Evolutionary conservation across 2,888 invertebrate genomes (phyloP).

Genomic region (Choreutis nemorana): DNA sequence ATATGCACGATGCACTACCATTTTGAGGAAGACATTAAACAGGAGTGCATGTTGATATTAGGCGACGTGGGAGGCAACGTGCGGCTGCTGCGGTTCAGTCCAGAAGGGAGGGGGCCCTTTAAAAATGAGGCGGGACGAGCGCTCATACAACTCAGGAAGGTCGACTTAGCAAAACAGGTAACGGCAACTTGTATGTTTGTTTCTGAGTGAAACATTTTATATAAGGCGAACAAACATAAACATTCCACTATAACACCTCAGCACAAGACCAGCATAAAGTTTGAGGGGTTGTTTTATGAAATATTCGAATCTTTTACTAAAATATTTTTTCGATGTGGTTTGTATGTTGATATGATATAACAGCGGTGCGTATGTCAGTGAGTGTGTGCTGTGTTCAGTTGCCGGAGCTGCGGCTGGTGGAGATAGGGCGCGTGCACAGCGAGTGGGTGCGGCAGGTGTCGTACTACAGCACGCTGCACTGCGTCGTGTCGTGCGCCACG

Average conservation of each 20-base stretch:
- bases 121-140: constrained; percentile 72
- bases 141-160: constrained; percentile 65
- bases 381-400: no score
- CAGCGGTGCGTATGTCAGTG: no score
- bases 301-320: no score
- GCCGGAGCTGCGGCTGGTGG: constrained; percentile 55
- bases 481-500: constrained; percentile 74
- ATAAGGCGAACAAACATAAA: no score
- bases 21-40: constrained; percentile 61
- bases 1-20: constrained; percentile 66
- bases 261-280: no score
- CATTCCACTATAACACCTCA: no score
- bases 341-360: no score
- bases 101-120: constrained; percentile 73
- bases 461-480: constrained; percentile 71
- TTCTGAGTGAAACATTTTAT: background rate
- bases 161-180: constrained; percentile 59
- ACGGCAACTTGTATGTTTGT: constrained; percentile 1
- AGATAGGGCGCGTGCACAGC: constrained; percentile 66
- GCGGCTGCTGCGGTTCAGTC: constrained; percentile 68
- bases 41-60: constrained; percentile 70
- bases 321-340: no score
- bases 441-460: constrained; percentile 77
- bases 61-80: constrained; percentile 81
- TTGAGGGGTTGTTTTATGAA: no score